Percentiles rank a stretch among this genome's conserved stretches.
phyloP scores from a whole-genome alignment of 35 echinoderm and acorn worm genomes.

The Apostichopus japonicus region DNA sequence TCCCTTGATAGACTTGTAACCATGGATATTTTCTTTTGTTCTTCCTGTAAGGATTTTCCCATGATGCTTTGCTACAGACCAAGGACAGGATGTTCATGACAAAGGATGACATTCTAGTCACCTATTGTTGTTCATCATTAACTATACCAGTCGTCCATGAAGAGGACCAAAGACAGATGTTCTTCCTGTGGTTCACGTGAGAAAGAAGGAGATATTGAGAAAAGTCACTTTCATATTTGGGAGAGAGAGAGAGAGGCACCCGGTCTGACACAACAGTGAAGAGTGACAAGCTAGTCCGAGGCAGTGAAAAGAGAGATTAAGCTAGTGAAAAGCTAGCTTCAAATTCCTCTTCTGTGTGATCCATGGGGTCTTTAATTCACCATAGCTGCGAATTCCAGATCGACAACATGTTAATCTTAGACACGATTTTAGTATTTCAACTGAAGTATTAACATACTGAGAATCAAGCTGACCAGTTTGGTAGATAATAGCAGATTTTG shows the following conservation, averaged over 20 bases:
- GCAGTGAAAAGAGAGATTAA: too few relatives aligned
- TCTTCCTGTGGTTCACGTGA: constrained; percentile 1
- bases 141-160: constrained; percentile 2
- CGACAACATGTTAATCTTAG: too few relatives aligned
- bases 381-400: too few relatives aligned
- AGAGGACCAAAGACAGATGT: constrained; percentile 29
- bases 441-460: too few relatives aligned
- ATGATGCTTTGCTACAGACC: constrained; percentile 55
- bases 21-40: background rate
- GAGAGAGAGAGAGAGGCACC: background rate
- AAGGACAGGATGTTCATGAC: constrained; percentile 32
- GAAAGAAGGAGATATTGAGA: background rate
- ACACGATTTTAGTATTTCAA: too few relatives aligned
- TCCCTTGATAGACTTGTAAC: background rate
- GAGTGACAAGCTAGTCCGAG: too few relatives aligned
- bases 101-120: background rate
- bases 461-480: too few relatives aligned
- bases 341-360: too few relatives aligned
- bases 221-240: constrained; percentile 1
- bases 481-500: too few relatives aligned
- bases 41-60: constrained; percentile 33
- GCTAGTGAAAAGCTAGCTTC: too few relatives aligned
- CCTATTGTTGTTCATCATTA: background rate
- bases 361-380: too few relatives aligned
- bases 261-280: too few relatives aligned